Evolutionary conservation across 2,888 invertebrate species (phyloP), one percentile per base, ranked within the genome.

Genomic region (Kryphioiulus occultus): DNA sequence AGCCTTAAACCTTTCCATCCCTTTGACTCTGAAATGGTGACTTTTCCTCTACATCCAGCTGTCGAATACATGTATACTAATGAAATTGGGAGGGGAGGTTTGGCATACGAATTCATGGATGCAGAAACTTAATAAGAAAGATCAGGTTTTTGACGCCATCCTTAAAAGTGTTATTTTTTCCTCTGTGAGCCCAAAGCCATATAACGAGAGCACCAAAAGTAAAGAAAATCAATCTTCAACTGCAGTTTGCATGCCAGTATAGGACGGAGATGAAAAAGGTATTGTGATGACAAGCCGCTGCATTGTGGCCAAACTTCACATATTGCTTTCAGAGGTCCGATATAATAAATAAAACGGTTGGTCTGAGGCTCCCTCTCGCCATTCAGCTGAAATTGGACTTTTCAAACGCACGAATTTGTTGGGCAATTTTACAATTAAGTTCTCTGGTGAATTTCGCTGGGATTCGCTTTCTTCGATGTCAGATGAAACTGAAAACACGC

Each of bases 51-150:
- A n/a, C n/a, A n/a, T n/a, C n/a, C n/a, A n/a, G 68, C 68, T 68
- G 68, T 68, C 68, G 68, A 68, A 68, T 68, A 26, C 26, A 26
- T 68, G 68, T 26, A 68, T 68, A 68, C 26, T 68, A 26, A 68
- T 68, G 19, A 68, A 68, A 68, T 68, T 26, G 68, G 10, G 26
- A 26, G 12, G 68, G 68, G 12, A 5, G n/a, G 59, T 59, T 59
- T n/a, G 59, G n/a, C n/a, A 10, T 9, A 22, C 22, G 26, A 68
- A 68, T 26, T 26, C 68, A 68, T 26, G 68, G 68, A 68, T 68
- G 68, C 68, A 68, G 68, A 68, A 68, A 68, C 68, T 26, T 68
- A 68, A 68, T 68, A 68, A n/a, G n/a, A 68, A 68, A 68, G 68
- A 68, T 68, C 26, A 26, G 26, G 19, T 68, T 68, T 68, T 68